Base-by-base conservation (phyloP, 2,113 vertebrate species). In the Xenopus tropicalis region DNA sequence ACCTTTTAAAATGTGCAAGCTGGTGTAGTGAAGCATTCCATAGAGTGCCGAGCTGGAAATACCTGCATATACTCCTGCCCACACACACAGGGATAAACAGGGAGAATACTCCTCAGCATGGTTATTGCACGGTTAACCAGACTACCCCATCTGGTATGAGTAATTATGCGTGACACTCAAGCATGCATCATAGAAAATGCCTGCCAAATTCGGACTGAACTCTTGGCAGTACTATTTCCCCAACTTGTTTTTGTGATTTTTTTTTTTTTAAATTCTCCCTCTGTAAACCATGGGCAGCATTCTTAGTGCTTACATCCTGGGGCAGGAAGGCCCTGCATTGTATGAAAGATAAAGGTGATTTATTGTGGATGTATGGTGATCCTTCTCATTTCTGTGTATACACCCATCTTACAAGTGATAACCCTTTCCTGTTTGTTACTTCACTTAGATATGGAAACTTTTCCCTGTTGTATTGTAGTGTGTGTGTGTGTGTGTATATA, bases 391-490 rank as follows among this genome's bases (percentile, higher is more conserved):
- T 22, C 57, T 74, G 72, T 69, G 51, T 74, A 68, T 37, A 62
- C 44, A 61, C 72, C 63, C 62, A 56, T 66, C 65, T 74, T 68
- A 68, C 65, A 42, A 74, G 65, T 54, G 64, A 74, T 69, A 61
- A 74, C 56, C 42, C 20, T 25, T 74, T 74, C 72, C 72, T 74
- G 72, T 61, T 74, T 72, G 51, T 17, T 58, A n/a, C 54, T 67
- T 68, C 10, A 37, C 29, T 37, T 9, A 13, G 2, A 48, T 17
- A 44, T 48, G 46, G 46, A 16, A 48, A 11, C 12, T 6, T 14
- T 48, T 48, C 46, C 43, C 29, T 37, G 10, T 37, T 37, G 6
- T 37, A 37, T 37, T 37, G 29, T 37, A 37, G 6, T 37, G 29
- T 37, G n/a, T n/a, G n/a, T n/a, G n/a, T n/a, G n/a, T n/a, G n/a